These are phyloP conservation scores for Aquila chrysaetos DNA, from an alignment of 2,797 vertebrate species.

Conservation along the genomic window DNA sequence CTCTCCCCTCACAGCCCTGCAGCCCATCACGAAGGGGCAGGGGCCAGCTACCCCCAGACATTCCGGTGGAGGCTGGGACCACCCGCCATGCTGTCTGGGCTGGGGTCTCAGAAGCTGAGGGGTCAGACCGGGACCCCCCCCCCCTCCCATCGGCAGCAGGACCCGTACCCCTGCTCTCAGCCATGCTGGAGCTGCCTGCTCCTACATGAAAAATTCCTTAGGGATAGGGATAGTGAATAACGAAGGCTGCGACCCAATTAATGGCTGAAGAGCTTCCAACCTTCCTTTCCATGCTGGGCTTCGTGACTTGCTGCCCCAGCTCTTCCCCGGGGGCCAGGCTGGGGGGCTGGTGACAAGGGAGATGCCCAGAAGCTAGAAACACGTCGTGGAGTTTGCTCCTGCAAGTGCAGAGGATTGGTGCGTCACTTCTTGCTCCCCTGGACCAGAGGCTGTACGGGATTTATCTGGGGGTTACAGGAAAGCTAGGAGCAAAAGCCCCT, in stretches of 20 bases:
- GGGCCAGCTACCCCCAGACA: neutral
- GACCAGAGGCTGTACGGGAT: neutral
- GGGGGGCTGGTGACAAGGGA: neutral
- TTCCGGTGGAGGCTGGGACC: rapidly evolving
- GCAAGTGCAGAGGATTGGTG: rapidly evolving
- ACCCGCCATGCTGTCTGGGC: neutral
- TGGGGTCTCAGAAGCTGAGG: too few species aligned
- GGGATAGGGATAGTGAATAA: neutral
- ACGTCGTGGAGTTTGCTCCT: rapidly evolving
- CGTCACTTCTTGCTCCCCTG: neutral
- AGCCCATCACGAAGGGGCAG: neutral
- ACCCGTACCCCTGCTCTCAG: neutral
- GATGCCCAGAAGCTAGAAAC: neutral
- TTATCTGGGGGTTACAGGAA: neutral
- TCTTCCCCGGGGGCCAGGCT: rapidly evolving
- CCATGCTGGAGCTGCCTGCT: neutral
- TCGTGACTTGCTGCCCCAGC: rapidly evolving
- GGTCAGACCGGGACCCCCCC: too few species aligned
- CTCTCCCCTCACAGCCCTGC: neutral
- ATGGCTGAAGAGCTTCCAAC: neutral
- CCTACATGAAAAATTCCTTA: neutral
- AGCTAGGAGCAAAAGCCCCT: neutral
- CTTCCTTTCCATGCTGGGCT: neutral
- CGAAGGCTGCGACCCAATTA: neutral
- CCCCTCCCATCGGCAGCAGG: neutral